phyloP scores from a whole-genome alignment of 2,888 invertebrate genomes.

The Belgica antarctica region DNA sequence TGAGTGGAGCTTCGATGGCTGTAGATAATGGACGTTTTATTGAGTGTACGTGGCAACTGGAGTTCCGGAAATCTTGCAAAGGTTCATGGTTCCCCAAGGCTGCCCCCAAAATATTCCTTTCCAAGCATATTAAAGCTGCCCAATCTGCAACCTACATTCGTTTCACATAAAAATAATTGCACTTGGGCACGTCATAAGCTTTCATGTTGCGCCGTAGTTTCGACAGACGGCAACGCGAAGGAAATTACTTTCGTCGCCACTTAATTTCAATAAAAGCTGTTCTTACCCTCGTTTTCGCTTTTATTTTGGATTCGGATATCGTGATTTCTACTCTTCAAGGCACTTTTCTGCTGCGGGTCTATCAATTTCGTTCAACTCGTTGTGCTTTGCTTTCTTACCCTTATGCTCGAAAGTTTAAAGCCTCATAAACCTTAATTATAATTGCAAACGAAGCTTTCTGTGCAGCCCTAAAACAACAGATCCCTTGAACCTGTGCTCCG shows the following conservation, averaged over 20 bases:
- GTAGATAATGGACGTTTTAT: not conserved
- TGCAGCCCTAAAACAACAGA: too few relatives aligned
- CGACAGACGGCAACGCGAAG: not conserved
- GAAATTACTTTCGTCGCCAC: not conserved
- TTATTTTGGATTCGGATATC: too few relatives aligned
- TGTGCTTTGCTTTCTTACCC: too few relatives aligned
- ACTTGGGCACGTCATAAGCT: conserved; percentile 2
- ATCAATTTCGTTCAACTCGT: too few relatives aligned
- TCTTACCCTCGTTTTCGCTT: not conserved
- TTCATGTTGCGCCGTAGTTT: conserved; percentile 9
- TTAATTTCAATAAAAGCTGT: not conserved
- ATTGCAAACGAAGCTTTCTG: too few relatives aligned
- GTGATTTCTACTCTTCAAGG: too few relatives aligned
- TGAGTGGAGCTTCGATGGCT: not conserved
- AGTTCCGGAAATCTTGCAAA: not conserved
- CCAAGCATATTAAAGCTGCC: not conserved
- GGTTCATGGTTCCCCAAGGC: not conserved
- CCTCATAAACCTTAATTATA: too few relatives aligned
- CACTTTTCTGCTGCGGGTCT: too few relatives aligned
- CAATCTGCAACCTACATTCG: conserved; percentile 22
- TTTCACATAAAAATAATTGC: conserved; percentile 8
- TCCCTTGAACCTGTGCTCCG: too few relatives aligned
- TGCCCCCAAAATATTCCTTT: not conserved
- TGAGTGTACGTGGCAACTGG: too few relatives aligned
- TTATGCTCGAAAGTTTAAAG: too few relatives aligned